Base-by-base conservation (phyloP, 2,113 vertebrate species). In the Hiodon alosoides region DNA sequence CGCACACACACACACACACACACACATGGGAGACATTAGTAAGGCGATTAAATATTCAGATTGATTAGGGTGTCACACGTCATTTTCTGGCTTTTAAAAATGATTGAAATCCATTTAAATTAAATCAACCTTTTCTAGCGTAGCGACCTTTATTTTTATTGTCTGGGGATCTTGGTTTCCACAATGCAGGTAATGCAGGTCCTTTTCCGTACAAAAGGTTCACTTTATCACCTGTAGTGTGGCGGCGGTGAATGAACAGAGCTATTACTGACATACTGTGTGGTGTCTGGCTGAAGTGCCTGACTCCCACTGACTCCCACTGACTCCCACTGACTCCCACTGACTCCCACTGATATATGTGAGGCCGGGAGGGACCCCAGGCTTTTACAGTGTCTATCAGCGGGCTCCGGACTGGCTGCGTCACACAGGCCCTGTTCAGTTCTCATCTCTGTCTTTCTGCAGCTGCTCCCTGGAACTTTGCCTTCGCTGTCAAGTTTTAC, bases 401-500 rank as follows among this genome's bases (percentile, higher is more conserved):
- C 54, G 4, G 47, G 4, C 46, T 16, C 1, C 52, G 31, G 66
- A 64, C 58, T 47, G 61, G 48, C 8, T 17, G 51, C 73, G 57
- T 60, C 68, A 16, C 52, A 16, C 10, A 47, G 9, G 53, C 59
- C 8, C 53, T 60, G n/a, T 50, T 62, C 52, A 46, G 71, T 57
- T 71, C 78, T 79, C 14, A 31, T 77, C 2, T 82, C 70, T 66
- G 47, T 81, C 59, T 81, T 47, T 90, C 66, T 68, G 60, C 83
- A 97, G 97, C 93, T 1, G 93, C 93, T 76, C 88, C 90, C 4
- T 99, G 97, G 97, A 90, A 95, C 83, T 97, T 98, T 6, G 90
- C 92, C 74, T 98, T 97, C 73, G 92, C 95, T 0, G 96, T 99
- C 79, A 99, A 99, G 88, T 99, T 99, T 87, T 99, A 99, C 83